These are phyloP conservation scores for Sepiola atlantica DNA, from an alignment of 2,888 invertebrate genomes.

Conservation along the genomic window DNA sequence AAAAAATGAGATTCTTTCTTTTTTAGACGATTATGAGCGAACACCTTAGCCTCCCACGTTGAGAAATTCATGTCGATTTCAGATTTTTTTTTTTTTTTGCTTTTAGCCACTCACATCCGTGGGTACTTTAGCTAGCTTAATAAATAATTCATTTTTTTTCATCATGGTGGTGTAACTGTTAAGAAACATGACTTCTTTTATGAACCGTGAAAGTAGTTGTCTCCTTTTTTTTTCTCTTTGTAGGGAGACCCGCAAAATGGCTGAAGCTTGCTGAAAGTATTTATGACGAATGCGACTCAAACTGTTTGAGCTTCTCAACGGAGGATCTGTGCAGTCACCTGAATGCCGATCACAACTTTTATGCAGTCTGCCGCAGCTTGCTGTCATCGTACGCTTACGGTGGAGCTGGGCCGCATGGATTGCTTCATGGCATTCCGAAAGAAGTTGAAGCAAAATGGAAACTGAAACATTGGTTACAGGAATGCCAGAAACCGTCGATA, in stretches of 20 bases:
- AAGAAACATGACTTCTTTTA: no score
- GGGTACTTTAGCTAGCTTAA: no score
- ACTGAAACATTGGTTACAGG: conserved; percentile 66
- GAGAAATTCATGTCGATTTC: no score
- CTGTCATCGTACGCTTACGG: conserved; percentile 67
- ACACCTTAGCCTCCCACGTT: no score
- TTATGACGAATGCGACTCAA: conserved; percentile 76
- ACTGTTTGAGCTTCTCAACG: conserved; percentile 84
- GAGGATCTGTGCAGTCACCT: conserved; percentile 83
- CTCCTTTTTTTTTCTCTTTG: conserved; percentile 52
- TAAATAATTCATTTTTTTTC: no score
- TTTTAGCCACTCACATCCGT: no score
- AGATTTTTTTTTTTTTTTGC: no score
- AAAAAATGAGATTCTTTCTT: no score
- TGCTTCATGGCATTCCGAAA: conserved; percentile 73
- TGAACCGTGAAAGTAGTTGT: not conserved
- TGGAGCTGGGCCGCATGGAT: conserved; percentile 61
- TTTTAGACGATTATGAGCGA: no score
- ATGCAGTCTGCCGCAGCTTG: conserved; percentile 81
- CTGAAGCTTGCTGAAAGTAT: conserved; percentile 70
- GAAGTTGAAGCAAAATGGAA: conserved; percentile 67
- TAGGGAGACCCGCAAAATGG: conserved; percentile 71
- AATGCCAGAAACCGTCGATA: conserved; percentile 68
- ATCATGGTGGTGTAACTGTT: no score
- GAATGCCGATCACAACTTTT: conserved; percentile 88